Conservation (phyloP, 2,888 invertebrate genomes). For the Agelastica alni region DNA sequence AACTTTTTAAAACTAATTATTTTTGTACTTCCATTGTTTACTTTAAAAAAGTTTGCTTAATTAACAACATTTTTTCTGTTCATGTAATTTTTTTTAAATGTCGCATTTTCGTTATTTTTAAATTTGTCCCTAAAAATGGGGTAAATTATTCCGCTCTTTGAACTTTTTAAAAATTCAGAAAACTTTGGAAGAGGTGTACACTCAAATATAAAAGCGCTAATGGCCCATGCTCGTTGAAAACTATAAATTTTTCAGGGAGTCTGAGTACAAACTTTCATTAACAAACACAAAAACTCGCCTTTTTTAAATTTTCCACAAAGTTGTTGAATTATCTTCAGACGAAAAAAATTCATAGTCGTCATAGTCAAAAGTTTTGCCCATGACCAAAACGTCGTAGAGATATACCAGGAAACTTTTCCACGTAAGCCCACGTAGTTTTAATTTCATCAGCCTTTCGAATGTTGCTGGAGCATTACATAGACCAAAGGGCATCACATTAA, state of each 20-base stretch:
- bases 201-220: background rate
- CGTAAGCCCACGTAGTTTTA: too few relatives aligned
- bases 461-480: too few relatives aligned
- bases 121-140: too few relatives aligned
- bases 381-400: too few relatives aligned
- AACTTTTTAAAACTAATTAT: too few relatives aligned
- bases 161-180: background rate
- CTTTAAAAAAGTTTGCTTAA: too few relatives aligned
- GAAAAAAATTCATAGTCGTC: background rate
- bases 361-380: too few relatives aligned
- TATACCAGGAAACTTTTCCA: too few relatives aligned
- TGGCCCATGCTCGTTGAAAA: background rate
- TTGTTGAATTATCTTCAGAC: slow-evolving; percentile 1
- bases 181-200: background rate
- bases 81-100: background rate
- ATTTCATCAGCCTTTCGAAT: too few relatives aligned
- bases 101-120: too few relatives aligned
- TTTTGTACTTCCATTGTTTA: too few relatives aligned
- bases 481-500: too few relatives aligned
- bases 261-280: slow-evolving; percentile 1
- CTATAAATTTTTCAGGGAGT: background rate
- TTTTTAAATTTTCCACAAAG: background rate
- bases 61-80: background rate
- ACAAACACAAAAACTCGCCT: background rate
- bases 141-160: background rate